Evolutionary conservation across 1,140 invertebrate species (phyloP).

Genomic region (Hyphantria cunea): DNA sequence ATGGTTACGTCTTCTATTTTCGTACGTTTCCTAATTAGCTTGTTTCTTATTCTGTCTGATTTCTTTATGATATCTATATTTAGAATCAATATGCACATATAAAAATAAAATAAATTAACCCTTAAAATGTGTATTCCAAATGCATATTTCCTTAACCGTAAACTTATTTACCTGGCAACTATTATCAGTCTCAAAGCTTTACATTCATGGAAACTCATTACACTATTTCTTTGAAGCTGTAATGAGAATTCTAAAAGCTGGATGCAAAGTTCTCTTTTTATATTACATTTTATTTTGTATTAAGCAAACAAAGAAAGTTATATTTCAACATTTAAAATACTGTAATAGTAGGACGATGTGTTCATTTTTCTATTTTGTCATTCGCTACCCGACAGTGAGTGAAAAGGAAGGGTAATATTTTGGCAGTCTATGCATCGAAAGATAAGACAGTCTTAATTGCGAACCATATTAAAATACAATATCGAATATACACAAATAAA

Average conservation of each 20-base stretch:
- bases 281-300: neutral
- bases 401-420: too few species aligned
- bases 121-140: neutral
- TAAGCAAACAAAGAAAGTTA: neutral
- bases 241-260: neutral
- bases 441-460: too few species aligned
- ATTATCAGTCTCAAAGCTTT: neutral
- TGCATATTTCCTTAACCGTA: neutral
- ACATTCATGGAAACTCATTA: constrained; percentile 1
- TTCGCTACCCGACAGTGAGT: too few species aligned
- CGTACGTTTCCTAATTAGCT: too few species aligned
- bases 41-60: too few species aligned
- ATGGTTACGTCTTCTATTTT: too few species aligned
- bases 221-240: neutral
- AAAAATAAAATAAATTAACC: neutral
- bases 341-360: neutral
- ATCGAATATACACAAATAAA: too few species aligned
- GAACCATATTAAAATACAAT: too few species aligned
- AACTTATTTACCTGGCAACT: neutral
- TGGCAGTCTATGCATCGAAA: too few species aligned
- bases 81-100: too few species aligned
- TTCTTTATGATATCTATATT: too few species aligned
- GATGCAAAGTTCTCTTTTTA: neutral
- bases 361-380: neutral
- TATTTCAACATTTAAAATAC: neutral